phyloP scores from a whole-genome alignment of 2,113 vertebrate genomes.

The Callocephalon fimbriatum region DNA sequence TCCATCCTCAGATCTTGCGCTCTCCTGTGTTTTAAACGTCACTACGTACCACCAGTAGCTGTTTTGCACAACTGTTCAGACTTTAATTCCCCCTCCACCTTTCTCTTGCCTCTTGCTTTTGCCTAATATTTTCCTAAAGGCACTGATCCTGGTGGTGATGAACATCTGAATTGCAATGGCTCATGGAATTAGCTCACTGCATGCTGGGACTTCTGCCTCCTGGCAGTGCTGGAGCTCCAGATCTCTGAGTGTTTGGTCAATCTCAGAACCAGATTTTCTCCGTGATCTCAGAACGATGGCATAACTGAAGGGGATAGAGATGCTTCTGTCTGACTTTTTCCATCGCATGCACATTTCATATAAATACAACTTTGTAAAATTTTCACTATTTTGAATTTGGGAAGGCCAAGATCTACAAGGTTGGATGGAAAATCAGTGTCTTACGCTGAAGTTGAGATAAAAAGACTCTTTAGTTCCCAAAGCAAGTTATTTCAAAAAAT shows the following conservation, averaged over 20 bases:
- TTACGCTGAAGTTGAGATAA: not conserved
- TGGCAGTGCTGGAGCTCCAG: not conserved
- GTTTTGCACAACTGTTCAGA: not conserved
- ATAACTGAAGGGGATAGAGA: not conserved
- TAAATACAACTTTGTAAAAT: not conserved
- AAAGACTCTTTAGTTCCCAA: not conserved
- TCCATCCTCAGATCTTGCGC: not conserved
- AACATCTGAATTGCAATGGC: not conserved
- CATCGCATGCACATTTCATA: not conserved
- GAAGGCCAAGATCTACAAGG: not conserved
- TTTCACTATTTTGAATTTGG: not conserved
- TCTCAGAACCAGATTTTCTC: not conserved
- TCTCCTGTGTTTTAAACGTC: rapidly evolving
- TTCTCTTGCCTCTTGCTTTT: not conserved
- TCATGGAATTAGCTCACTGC: not conserved
- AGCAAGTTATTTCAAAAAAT: not conserved
- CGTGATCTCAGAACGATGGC: not conserved
- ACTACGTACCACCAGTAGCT: not conserved
- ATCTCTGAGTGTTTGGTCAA: not conserved
- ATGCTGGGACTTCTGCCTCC: not conserved
- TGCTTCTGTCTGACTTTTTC: not conserved
- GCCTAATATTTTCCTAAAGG: not conserved
- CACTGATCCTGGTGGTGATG: too few relatives aligned
- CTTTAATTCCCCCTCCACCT: not conserved
- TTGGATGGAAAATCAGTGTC: not conserved